phyloP scores from a whole-genome alignment of 2,797 vertebrate species.

The Heliangelus exortis region DNA sequence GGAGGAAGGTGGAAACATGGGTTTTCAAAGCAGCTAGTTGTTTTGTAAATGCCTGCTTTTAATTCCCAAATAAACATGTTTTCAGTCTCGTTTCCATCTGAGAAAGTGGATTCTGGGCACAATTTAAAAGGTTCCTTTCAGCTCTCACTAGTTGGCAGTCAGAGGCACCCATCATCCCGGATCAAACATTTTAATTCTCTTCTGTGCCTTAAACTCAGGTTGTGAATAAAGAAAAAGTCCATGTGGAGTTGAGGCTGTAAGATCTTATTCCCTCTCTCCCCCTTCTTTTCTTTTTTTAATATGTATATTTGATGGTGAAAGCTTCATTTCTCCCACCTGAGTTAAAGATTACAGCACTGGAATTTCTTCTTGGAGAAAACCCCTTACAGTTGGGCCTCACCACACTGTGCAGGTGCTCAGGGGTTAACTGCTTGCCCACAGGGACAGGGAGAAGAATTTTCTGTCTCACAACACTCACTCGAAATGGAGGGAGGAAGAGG shows the following conservation, averaged over 20 bases:
- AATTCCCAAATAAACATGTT: background rate
- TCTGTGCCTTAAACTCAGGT: background rate
- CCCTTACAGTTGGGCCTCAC: background rate
- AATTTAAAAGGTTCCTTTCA: background rate
- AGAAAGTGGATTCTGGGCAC: background rate
- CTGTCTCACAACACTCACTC: fast-evolving
- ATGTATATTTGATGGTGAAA: background rate
- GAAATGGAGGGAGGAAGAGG: background rate
- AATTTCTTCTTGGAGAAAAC: background rate
- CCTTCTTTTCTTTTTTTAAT: background rate
- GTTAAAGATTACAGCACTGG: background rate
- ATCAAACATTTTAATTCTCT: background rate
- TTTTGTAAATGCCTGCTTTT: background rate
- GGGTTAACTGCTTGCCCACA: background rate
- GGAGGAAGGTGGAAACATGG: background rate
- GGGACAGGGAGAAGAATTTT: background rate
- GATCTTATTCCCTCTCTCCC: background rate
- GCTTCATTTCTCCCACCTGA: background rate
- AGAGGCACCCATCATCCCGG: background rate
- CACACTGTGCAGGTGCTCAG: background rate
- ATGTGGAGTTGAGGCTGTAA: background rate
- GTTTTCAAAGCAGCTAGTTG: background rate
- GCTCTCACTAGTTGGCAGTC: background rate
- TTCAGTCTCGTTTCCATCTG: background rate
- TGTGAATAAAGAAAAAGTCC: background rate